Evolutionary conservation across 1,140 invertebrate genomes (phyloP).

Genomic region (Notospermus geniculatus): DNA sequence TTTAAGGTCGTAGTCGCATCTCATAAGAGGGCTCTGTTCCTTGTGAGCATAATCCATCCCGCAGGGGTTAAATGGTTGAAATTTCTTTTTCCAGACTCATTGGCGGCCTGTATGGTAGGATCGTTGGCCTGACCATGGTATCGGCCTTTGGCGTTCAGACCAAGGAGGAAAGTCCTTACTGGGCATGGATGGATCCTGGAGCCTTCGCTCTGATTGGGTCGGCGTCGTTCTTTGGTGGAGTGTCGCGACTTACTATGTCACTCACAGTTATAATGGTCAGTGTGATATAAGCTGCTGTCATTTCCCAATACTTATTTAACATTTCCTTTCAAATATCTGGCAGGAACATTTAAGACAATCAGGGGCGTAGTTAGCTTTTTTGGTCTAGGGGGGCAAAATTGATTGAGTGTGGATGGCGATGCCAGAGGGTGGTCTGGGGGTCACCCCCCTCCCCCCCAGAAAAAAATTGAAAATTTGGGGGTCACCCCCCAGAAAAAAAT

Average conservation of each 20-base stretch:
- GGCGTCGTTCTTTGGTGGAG: slow-evolving; percentile 59
- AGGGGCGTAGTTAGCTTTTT: no score
- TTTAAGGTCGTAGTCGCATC: no score
- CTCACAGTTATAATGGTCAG: slow-evolving; percentile 57
- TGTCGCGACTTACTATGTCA: slow-evolving; percentile 55
- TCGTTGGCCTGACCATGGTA: slow-evolving; percentile 52
- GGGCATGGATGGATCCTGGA: slow-evolving; percentile 59
- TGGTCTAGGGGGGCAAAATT: no score
- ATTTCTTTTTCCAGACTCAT: slow-evolving; percentile 38
- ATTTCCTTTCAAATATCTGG: no score
- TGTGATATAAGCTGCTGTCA: not conserved
- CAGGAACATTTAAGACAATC: no score
- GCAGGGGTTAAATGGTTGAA: not conserved
- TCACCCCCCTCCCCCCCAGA: no score
- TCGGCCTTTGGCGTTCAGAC: slow-evolving; percentile 49
- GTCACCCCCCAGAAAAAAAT: no score
- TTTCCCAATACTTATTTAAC: not conserved
- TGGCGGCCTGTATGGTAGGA: slow-evolving; percentile 56
- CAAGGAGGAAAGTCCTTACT: slow-evolving; percentile 39
- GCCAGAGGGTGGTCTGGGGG: no score
- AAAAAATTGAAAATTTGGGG: no score
- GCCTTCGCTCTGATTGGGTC: slow-evolving; percentile 57
- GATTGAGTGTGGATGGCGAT: no score
- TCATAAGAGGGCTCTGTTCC: not conserved
- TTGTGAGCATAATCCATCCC: not conserved